Base-by-base conservation (phyloP, 2,888 invertebrate genomes). In the Melinopterus prodromus region DNA sequence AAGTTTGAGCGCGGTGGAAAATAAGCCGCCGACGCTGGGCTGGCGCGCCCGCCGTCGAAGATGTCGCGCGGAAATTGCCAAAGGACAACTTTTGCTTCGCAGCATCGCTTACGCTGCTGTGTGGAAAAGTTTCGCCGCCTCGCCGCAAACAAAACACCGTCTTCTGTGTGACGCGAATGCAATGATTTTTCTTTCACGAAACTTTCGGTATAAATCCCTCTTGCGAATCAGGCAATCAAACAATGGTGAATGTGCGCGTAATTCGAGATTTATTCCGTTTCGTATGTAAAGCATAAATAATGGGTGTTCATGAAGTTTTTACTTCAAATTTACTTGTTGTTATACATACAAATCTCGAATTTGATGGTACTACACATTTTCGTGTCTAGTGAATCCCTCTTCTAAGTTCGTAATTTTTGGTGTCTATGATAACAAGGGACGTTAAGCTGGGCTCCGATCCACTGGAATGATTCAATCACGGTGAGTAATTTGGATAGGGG, bases 11-110 rank as follows among this genome's bases (percentile, higher is more conserved):
- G 74, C 74, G 74, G 35, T 37, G 35, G 53, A 53, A 53, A 53
- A 53, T 53, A 53, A 74, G 74, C 15, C 71, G 71, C 71, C 71
- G 15, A 6, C 16, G 71, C 35, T 7, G 35, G 26, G 35, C 35
- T n/a, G 71, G 9, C n/a, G 35, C 74, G 35, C 26, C 35, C 14
- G 35, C 37, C 74, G 16, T 35, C 36, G 74, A 26, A 15, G 37
- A 74, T 74, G 74, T 37, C 74, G 74, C 74, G 74, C 74, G 74
- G 15, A 53, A 53, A 53, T 53, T 53, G 53, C 53, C 53, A 53
- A 53, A 53, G 53, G 53, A 53, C 53, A 53, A 53, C 9, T 53
- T 26, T 53, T 53, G 53, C 53, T 53, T 53, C 53, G 53, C 53
- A 12, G 53, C 53, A 53, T 53, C 53, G 53, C 53, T 53, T 26